A percentile compares a stretch with the other conserved stretches of the same genome.
Conservation (phyloP, 2,888 invertebrate genomes). For the Drosophila setosimentum region DNA sequence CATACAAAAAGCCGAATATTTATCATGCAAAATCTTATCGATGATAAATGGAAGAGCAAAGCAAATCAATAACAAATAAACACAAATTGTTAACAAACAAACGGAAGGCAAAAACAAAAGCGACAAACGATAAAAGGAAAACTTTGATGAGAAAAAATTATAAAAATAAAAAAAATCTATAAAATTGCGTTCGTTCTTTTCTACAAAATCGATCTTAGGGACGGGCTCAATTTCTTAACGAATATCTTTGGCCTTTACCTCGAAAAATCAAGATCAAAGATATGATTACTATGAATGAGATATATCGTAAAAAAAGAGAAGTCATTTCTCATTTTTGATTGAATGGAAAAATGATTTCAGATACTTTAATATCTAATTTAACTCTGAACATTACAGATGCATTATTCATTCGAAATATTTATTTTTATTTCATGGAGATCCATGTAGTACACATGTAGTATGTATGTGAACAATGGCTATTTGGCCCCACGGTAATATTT, state of each 20-base stretch:
- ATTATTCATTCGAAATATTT: neutral
- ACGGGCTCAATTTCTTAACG: neutral
- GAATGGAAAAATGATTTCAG: neutral
- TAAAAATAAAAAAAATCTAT: conserved; percentile 59
- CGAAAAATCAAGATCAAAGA: neutral
- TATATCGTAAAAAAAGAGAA: neutral
- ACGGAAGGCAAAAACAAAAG: conserved; percentile 38
- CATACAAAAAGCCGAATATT: conserved; percentile 30
- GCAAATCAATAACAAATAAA: conserved; percentile 64
- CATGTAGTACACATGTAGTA: too few species aligned
- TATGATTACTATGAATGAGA: neutral
- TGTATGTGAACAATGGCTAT: too few species aligned
- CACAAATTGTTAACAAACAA: conserved; percentile 70
- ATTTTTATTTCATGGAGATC: neutral
- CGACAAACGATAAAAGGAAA: conserved; percentile 50
- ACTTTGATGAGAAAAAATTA: conserved; percentile 64
- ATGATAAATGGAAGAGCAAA: conserved; percentile 42
- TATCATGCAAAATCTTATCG: conserved; percentile 41
- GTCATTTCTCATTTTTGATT: neutral
- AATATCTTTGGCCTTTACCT: too few species aligned
- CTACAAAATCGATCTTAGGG: neutral
- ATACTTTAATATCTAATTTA: neutral
- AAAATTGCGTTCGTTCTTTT: conserved; percentile 44
- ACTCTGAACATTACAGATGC: too few species aligned
- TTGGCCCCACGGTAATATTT: neutral